Evolutionary conservation across 2,113 vertebrate species (phyloP).

Genomic region (Tenebrosternarchus preto): DNA sequence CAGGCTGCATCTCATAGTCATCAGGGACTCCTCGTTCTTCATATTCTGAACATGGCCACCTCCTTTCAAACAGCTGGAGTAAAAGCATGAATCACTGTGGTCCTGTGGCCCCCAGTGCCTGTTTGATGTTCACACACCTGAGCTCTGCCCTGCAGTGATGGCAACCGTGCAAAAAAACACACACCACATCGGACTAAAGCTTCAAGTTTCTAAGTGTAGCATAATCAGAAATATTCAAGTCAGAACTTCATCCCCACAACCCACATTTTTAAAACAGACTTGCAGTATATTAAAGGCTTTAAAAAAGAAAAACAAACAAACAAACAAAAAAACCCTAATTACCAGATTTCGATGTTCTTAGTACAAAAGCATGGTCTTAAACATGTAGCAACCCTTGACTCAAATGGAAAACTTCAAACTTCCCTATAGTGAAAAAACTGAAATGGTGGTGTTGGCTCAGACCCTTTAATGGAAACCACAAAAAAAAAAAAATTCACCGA

Average conservation of each 20-base stretch:
- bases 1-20: background rate
- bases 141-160: background rate
- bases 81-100: too few species aligned
- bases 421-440: too few species aligned
- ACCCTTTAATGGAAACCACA: too few species aligned
- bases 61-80: background rate
- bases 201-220: conserved; percentile 24
- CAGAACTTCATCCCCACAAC: background rate
- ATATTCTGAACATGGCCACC: background rate
- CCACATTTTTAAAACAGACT: background rate
- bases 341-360: background rate
- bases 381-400: background rate
- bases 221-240: conserved; percentile 28
- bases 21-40: background rate
- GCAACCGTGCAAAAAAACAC: background rate
- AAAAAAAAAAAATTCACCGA: too few species aligned
- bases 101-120: too few species aligned
- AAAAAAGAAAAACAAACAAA: background rate
- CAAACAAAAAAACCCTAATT: too few species aligned
- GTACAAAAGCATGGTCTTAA: conserved; percentile 4
- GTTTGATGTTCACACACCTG: too few species aligned
- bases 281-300: background rate
- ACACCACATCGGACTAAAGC: background rate
- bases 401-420: background rate
- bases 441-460: too few species aligned